A percentile compares a stretch with the other conserved stretches of the same genome.
These are phyloP conservation scores for Bombus affinis DNA, from an alignment of 1,140 invertebrate species.

Conservation along the genomic window DNA sequence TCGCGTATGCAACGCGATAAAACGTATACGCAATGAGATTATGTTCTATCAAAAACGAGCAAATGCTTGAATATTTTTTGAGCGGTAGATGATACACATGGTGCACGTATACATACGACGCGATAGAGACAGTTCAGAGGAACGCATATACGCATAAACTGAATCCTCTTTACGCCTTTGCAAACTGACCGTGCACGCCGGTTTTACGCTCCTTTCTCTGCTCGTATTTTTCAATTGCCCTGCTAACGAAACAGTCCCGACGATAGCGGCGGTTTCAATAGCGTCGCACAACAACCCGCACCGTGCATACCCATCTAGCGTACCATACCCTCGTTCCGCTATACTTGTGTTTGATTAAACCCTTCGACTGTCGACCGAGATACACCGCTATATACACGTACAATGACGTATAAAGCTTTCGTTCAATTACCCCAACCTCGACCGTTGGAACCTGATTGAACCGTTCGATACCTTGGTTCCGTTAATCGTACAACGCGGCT, in stretches of 20 bases:
- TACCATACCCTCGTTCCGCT: conserved; percentile 22
- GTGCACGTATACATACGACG: not conserved
- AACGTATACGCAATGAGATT: not conserved
- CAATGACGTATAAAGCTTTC: conserved; percentile 64
- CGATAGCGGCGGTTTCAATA: conserved; percentile 66
- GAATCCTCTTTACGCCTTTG: conserved; percentile 46
- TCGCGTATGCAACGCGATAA: not conserved
- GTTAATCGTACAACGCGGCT: conserved; percentile 62
- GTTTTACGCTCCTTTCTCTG: conserved; percentile 51
- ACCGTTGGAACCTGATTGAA: conserved; percentile 56
- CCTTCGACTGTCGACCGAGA: conserved; percentile 53
- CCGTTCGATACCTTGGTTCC: conserved; percentile 63
- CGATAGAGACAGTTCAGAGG: conserved; percentile 13
- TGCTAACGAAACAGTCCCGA: conserved; percentile 65
- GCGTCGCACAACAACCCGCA: conserved; percentile 52
- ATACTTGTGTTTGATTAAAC: conserved; percentile 70
- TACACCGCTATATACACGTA: conserved; percentile 53
- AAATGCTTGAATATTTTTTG: too few species aligned
- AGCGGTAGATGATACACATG: too few species aligned
- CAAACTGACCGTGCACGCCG: conserved; percentile 25
- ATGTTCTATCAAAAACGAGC: not conserved
- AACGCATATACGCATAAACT: conserved; percentile 4
- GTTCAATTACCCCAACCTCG: conserved; percentile 34
- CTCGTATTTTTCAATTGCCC: conserved; percentile 68
- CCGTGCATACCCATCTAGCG: conserved; percentile 51